Conservation (phyloP, 2,888 invertebrate genomes). For the Perizoma affinitatum region DNA sequence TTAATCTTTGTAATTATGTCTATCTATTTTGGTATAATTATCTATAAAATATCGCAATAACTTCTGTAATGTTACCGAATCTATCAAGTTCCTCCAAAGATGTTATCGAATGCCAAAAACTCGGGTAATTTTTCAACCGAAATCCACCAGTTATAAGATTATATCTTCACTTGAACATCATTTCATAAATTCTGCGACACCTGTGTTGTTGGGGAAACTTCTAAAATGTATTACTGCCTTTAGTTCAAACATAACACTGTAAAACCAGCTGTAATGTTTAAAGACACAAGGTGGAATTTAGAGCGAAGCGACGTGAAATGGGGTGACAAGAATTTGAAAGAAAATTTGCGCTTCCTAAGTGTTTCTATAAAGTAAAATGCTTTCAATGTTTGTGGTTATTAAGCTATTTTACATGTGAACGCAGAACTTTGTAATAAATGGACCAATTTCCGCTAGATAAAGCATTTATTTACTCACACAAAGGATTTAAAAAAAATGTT, state of each 20-base stretch:
- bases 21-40: too few species aligned
- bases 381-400: slow-evolving; percentile 12
- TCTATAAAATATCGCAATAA: too few species aligned
- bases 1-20: too few species aligned
- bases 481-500: too few species aligned
- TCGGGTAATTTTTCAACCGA: slow-evolving; percentile 26
- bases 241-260: background rate
- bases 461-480: too few species aligned
- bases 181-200: slow-evolving; percentile 37
- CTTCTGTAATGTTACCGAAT: background rate
- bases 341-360: slow-evolving; percentile 33
- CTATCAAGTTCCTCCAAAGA: slow-evolving; percentile 9
- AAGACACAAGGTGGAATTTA: slow-evolving; percentile 4
- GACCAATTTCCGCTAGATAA: too few species aligned
- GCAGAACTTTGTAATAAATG: too few species aligned
- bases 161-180: slow-evolving; percentile 29
- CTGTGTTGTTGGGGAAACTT: slow-evolving; percentile 28
- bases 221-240: slow-evolving; percentile 16
- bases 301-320: slow-evolving; percentile 1
- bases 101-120: slow-evolving; percentile 15
- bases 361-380: slow-evolving; percentile 18
- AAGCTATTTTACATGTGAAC: slow-evolving; percentile 4
- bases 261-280: slow-evolving; percentile 1
- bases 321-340: slow-evolving; percentile 34
- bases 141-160: slow-evolving; percentile 24